Evolutionary conservation across 1,140 invertebrate species (phyloP).

Genomic region (Sweltsa coloradensis): DNA sequence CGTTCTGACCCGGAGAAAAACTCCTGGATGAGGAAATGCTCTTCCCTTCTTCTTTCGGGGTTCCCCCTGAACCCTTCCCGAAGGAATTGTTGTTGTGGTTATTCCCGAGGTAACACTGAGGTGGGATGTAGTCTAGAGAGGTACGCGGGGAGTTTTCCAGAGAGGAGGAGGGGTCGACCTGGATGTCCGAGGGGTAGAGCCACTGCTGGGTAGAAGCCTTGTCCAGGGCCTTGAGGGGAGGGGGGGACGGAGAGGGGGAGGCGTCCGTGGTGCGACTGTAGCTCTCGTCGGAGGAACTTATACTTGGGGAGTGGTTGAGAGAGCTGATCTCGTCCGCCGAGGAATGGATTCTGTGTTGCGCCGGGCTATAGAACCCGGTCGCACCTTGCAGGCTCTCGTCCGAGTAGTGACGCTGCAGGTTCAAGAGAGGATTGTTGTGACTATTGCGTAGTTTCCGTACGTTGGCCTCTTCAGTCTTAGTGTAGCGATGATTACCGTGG

Average conservation of each 20-base stretch:
- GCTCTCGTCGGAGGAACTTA: constrained; percentile 69
- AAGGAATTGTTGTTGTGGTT: background rate
- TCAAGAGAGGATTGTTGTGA: constrained; percentile 29
- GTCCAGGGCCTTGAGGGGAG: constrained; percentile 29
- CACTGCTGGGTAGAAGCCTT: constrained; percentile 37
- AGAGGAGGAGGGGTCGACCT: constrained; percentile 34
- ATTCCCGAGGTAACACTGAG: constrained; percentile 26
- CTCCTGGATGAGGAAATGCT: constrained; percentile 1
- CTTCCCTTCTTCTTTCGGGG: background rate
- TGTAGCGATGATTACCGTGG: constrained; percentile 20
- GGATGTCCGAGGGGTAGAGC: constrained; percentile 46
- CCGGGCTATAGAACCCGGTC: constrained; percentile 7
- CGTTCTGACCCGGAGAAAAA: too few relatives aligned
- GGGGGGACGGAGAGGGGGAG: constrained; percentile 43
- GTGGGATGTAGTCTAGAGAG: constrained; percentile 33
- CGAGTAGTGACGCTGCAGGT: constrained; percentile 40
- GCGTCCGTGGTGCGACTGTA: constrained; percentile 62
- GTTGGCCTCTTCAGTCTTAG: constrained; percentile 17
- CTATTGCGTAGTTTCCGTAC: constrained; percentile 22
- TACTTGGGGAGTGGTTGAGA: constrained; percentile 60
- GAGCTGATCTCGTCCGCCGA: constrained; percentile 70
- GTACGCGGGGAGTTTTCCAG: constrained; percentile 33
- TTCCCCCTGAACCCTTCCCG: background rate
- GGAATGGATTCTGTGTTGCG: constrained; percentile 45
- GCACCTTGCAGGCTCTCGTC: constrained; percentile 42